Base-by-base conservation (phyloP, 2,113 vertebrate species). In the Oryzias celebensis region DNA sequence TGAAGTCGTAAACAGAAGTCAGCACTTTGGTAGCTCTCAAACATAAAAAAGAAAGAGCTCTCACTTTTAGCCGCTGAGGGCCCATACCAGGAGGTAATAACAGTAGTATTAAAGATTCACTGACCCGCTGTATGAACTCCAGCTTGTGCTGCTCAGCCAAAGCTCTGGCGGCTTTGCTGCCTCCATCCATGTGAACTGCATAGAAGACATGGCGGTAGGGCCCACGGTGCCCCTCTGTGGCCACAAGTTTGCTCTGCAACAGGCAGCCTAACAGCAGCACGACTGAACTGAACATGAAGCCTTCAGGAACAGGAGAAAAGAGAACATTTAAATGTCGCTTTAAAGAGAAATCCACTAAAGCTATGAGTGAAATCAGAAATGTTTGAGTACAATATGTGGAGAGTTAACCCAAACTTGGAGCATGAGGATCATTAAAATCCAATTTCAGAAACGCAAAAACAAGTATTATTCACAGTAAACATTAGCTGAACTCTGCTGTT, bases 221-320 rank as follows among this genome's bases (percentile, higher is more conserved):
- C 90, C 93, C 90, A 92, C 77, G 91, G 94, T 96, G 96, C 95
- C 94, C 94, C 93, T 95, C 93, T 92, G 93, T 95, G 96, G 96
- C 93, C 91, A 88, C 83, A 67, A 78, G 77, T 77, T 79, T 91
- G 85, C 85, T 94, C 90, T 92, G 92, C 95, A 81, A 78, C 90
- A 91, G 81, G 84, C 68, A 85, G 73, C 63, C 75, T 58, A 81
- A 62, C 73, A 78, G 57, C 73, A 86, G 71, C 58, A 90, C 68
- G 56, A 87, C 82, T 68, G 53, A 55, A 73, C 66, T 23, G 59
- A 84, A 62, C 82, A 83, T 86, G 71, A 59, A 62, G 77, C 55
- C 77, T 77, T 46, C 1, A 52, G 60, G 4, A 16, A 56, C 20
- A 44, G 56, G 8, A 55, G 22, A 8, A 0, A 20, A 1, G 10